phyloP scores from a whole-genome alignment of 2,797 vertebrate species.

The Phyllotis vaccarum region DNA sequence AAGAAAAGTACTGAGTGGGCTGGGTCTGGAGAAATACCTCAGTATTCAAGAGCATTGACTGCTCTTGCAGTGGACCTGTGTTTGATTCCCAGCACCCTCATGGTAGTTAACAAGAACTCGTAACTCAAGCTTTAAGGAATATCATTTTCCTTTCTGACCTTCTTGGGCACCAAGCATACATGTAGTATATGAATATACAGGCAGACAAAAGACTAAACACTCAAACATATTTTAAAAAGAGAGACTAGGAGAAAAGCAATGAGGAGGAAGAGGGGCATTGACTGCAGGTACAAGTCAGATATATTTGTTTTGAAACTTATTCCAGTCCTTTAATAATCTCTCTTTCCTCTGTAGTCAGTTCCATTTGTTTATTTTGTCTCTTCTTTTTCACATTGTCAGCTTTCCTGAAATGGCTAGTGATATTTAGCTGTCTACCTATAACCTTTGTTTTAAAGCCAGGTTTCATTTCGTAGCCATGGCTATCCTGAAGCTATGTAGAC shows the following conservation, averaged over 20 bases:
- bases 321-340: slow-evolving; percentile 32
- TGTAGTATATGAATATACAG: background rate
- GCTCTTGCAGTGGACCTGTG: background rate
- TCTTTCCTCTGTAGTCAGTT: slow-evolving; percentile 58
- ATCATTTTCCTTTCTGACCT: background rate
- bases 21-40: background rate
- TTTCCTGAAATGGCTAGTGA: slow-evolving; percentile 34
- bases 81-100: background rate
- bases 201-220: background rate
- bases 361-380: slow-evolving; percentile 30
- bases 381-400: slow-evolving; percentile 35
- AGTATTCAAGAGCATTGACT: background rate
- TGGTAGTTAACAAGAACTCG: background rate
- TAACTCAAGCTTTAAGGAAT: background rate
- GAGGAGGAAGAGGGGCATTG: background rate
- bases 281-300: slow-evolving; percentile 18
- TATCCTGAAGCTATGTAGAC: background rate
- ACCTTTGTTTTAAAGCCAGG: background rate
- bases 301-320: slow-evolving; percentile 43
- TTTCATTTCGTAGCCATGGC: background rate
- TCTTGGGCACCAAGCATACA: background rate
- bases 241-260: background rate
- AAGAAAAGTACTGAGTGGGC: background rate
- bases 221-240: background rate
- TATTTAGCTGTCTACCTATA: slow-evolving; percentile 4